Conservation (phyloP, 2,888 invertebrate species). For the Phrixothrix hirtus region DNA sequence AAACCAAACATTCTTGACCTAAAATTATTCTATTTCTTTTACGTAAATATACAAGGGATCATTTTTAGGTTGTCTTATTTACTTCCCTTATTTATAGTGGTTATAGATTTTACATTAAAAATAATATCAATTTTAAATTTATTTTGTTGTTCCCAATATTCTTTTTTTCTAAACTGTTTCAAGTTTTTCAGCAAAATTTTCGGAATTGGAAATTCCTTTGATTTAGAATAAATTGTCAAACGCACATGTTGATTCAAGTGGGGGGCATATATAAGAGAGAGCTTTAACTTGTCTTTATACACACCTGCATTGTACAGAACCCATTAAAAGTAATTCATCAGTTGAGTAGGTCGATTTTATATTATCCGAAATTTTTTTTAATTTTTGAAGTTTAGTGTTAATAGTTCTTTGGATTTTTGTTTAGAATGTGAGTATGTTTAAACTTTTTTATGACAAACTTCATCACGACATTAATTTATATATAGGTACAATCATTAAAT, state of each 20-base stretch:
- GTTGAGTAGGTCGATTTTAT: neutral
- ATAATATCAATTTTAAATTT: no score
- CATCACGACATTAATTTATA: neutral
- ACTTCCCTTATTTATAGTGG: no score
- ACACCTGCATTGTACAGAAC: conserved; percentile 12
- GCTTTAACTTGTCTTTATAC: conserved; percentile 10
- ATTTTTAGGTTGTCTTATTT: no score
- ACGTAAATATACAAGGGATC: no score
- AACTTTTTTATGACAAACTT: neutral
- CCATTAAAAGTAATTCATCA: conserved; percentile 7
- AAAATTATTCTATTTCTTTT: no score
- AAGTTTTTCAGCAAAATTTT: no score
- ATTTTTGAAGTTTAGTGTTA: neutral
- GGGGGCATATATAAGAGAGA: conserved; percentile 19
- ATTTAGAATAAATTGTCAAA: no score
- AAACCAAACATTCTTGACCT: no score
- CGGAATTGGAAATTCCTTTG: no score
- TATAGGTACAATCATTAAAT: neutral
- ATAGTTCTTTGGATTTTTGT: conserved; percentile 1
- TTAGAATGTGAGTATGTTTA: neutral
- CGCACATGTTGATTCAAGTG: conserved; percentile 4
- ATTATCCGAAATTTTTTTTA: neutral
- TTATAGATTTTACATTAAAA: no score
- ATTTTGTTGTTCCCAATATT: no score
- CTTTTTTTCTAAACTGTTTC: no score